These are phyloP conservation scores for Lysandra bellargus DNA, from an alignment of 2,888 invertebrate genomes.

Conservation along the genomic window DNA sequence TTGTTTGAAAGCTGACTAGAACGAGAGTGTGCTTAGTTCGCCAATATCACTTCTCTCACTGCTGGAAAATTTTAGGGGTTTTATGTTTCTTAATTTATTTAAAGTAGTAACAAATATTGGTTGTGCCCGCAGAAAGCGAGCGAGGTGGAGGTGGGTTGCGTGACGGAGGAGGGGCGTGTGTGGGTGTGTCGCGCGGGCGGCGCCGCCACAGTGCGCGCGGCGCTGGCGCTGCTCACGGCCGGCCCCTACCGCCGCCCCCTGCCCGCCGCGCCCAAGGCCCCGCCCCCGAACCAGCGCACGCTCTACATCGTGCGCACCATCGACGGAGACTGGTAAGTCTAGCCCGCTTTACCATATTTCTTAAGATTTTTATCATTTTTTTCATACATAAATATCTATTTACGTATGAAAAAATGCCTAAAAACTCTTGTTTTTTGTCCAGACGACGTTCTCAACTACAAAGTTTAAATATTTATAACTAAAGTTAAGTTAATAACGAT, in stretches of 20 bases:
- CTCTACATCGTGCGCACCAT: conserved; percentile 76
- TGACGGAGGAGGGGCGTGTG: conserved; percentile 72
- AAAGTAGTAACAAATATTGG: neutral
- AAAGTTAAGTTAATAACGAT: no score
- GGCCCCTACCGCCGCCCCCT: conserved; percentile 71
- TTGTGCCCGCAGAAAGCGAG: conserved; percentile 55
- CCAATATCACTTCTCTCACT: no score
- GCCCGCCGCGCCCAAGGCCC: conserved; percentile 68
- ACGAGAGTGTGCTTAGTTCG: no score
- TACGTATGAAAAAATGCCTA: no score
- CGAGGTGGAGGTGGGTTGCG: conserved; percentile 74
- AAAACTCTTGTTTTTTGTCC: no score
- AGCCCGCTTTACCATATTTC: neutral
- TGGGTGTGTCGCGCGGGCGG: conserved; percentile 75
- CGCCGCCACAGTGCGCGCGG: conserved; percentile 61
- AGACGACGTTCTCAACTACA: no score
- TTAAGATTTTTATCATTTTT: neutral
- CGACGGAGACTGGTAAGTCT: conserved; percentile 68
- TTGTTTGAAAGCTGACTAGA: no score
- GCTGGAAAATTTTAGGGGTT: neutral
- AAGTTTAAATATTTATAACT: no score
- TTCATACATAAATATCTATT: neutral
- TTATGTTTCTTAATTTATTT: neutral
- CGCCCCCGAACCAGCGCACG: conserved; percentile 53
- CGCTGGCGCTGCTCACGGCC: conserved; percentile 66